These are phyloP conservation scores for Haliaeetus leucogaster DNA, from an alignment of 2,113 vertebrate species.

Conservation along the genomic window DNA sequence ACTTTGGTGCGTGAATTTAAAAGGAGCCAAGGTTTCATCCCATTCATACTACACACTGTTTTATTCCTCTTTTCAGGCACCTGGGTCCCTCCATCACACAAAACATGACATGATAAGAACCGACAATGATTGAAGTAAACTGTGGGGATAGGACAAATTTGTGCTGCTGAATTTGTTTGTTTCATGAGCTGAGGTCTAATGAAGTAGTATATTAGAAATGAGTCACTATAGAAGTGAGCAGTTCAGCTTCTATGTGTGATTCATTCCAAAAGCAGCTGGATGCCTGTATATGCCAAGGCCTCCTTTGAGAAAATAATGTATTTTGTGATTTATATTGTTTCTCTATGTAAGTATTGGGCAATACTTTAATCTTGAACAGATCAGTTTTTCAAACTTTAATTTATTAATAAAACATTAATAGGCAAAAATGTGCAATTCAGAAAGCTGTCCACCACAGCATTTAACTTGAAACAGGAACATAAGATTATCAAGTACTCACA, in stretches of 20 bases:
- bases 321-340: conserved; percentile 27
- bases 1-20: not conserved
- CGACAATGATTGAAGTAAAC: not conserved
- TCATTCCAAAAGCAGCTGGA: conserved; percentile 43
- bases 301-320: conserved; percentile 32
- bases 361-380: conserved; percentile 15
- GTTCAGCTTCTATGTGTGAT: conserved; percentile 25
- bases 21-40: not conserved
- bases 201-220: not conserved
- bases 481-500: conserved; percentile 43
- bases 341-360: not conserved
- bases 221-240: conserved; percentile 5
- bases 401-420: conserved; percentile 32
- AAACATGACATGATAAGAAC: not conserved
- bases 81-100: not conserved
- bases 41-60: not conserved
- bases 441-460: conserved; percentile 1
- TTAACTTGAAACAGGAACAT: conserved; percentile 31
- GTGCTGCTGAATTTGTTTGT: not conserved
- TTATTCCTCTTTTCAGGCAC: not conserved
- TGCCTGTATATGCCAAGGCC: not conserved
- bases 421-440: not conserved
- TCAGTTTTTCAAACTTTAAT: not conserved
- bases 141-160: not conserved
- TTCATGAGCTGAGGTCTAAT: not conserved